These are phyloP conservation scores for Nymphalis io DNA, from an alignment of 1,140 invertebrate genomes.

Conservation along the genomic window DNA sequence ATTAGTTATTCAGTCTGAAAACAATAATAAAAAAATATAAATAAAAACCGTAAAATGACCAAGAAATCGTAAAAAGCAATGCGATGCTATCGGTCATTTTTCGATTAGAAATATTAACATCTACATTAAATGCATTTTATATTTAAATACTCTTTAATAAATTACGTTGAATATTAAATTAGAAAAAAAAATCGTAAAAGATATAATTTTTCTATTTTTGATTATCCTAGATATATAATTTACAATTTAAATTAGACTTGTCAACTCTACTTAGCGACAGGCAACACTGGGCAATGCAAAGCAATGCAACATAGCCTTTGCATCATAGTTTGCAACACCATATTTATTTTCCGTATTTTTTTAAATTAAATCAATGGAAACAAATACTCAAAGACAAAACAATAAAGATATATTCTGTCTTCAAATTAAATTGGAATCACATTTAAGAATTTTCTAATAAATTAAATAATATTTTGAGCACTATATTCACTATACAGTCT, in stretches of 20 bases:
- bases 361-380: too few species aligned
- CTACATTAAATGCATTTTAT: slow-evolving; percentile 10
- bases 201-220: background rate
- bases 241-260: background rate
- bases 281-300: background rate
- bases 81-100: slow-evolving; percentile 9
- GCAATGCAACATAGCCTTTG: background rate
- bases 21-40: slow-evolving; percentile 19
- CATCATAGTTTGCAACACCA: background rate
- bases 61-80: background rate
- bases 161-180: slow-evolving; percentile 6
- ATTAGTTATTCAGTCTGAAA: slow-evolving; percentile 46
- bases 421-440: slow-evolving; percentile 10
- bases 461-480: slow-evolving; percentile 40
- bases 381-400: background rate
- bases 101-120: slow-evolving; percentile 6
- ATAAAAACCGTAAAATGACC: slow-evolving; percentile 18
- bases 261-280: background rate
- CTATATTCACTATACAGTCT: slow-evolving; percentile 17
- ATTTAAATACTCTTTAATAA: slow-evolving; percentile 7
- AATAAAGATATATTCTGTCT: background rate
- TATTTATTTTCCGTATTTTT: too few species aligned
- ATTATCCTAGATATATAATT: background rate
- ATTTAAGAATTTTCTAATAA: slow-evolving; percentile 27
- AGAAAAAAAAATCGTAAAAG: slow-evolving; percentile 1